Conservation (phyloP, 2,888 invertebrate genomes). For the Drosophila emarginata region DNA sequence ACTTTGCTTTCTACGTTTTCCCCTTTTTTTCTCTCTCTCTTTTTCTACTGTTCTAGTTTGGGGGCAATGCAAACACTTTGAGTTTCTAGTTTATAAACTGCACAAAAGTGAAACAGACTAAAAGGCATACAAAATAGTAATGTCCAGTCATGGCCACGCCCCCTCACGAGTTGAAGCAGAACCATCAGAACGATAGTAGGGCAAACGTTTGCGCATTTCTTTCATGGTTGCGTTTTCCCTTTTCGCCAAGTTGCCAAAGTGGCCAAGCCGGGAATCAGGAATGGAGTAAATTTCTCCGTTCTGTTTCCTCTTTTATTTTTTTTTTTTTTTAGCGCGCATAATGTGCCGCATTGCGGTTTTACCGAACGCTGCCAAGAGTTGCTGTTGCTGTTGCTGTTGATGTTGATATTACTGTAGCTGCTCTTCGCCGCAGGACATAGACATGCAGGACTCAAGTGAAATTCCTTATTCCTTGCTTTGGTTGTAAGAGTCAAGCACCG, state of each 20-base stretch:
- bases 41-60: slow-evolving; percentile 8
- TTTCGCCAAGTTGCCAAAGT: slow-evolving; percentile 25
- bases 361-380: slow-evolving; percentile 58
- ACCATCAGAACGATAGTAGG: slow-evolving; percentile 9
- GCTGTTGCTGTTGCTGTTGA: slow-evolving; percentile 52
- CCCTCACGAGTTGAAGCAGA: neutral
- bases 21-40: neutral
- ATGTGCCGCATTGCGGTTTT: slow-evolving; percentile 80
- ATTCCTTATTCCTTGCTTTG: slow-evolving; percentile 33
- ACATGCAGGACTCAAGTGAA: slow-evolving; percentile 43
- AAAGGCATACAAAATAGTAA: slow-evolving; percentile 29
- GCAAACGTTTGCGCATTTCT: slow-evolving; percentile 68
- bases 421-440: slow-evolving; percentile 50
- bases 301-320: no score
- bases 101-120: slow-evolving; percentile 5
- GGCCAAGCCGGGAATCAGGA: slow-evolving; percentile 42
- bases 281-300: slow-evolving; percentile 59
- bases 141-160: slow-evolving; percentile 34
- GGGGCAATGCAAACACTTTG: slow-evolving; percentile 33
- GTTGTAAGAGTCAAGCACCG: slow-evolving; percentile 29
- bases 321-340: slow-evolving; percentile 62
- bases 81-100: slow-evolving; percentile 42
- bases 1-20: slow-evolving; percentile 17
- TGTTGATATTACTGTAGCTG: slow-evolving; percentile 16
- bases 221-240: slow-evolving; percentile 60